Conservation (phyloP, 2,113 vertebrate genomes). For the Mormyrus lacerda region DNA sequence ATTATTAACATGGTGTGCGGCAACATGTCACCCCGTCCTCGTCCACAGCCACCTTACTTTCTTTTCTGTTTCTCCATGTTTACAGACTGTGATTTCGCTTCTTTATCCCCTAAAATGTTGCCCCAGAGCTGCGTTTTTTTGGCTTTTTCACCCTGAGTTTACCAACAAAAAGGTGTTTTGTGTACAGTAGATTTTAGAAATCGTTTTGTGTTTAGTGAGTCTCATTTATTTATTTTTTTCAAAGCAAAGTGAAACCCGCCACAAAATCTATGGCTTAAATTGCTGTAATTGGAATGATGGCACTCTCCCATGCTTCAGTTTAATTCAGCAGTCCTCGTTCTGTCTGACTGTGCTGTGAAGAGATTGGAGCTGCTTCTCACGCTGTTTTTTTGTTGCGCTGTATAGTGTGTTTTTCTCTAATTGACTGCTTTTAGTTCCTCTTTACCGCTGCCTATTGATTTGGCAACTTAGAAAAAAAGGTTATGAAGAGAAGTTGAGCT, state of each 20-base stretch:
- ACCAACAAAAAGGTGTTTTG: background rate
- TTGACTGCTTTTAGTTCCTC: slow-evolving; percentile 10
- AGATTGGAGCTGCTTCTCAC: no score
- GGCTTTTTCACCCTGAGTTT: background rate
- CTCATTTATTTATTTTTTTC: background rate
- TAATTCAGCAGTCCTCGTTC: background rate
- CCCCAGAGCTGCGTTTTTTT: background rate
- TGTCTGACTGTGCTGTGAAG: background rate
- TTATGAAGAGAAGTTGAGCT: slow-evolving; percentile 7
- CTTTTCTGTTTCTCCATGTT: background rate
- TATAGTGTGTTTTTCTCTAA: slow-evolving; percentile 10
- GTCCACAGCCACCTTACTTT: background rate
- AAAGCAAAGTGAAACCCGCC: background rate
- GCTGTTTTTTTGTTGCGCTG: background rate
- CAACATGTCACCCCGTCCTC: background rate
- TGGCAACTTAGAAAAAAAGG: background rate
- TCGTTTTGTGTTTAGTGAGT: background rate
- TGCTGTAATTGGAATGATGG: background rate
- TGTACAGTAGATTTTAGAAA: background rate
- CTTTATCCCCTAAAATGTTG: background rate
- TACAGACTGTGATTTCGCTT: background rate
- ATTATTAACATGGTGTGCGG: background rate
- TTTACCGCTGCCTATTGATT: slow-evolving; percentile 11
- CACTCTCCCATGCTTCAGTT: background rate
- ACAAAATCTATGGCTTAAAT: background rate